phyloP scores from a whole-genome alignment of 2,113 vertebrate genomes.

The Sclerurus mexicanus region DNA sequence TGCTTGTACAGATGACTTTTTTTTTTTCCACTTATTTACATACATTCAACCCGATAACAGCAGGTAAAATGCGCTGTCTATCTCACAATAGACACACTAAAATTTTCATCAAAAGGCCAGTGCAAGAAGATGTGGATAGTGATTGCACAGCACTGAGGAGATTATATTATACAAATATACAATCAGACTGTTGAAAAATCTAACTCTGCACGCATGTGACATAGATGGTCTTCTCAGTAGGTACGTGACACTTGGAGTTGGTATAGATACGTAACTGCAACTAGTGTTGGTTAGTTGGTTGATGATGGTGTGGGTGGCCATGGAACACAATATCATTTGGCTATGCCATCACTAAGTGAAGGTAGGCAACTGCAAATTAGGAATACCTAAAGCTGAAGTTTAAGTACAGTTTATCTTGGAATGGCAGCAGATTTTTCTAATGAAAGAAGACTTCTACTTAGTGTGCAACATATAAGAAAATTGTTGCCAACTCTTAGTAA shows the following conservation, averaged over 20 bases:
- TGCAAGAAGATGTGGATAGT: constrained; percentile 72
- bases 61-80: constrained; percentile 66
- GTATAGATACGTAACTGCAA: constrained; percentile 4
- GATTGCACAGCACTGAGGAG: constrained; percentile 75
- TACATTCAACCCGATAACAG: constrained; percentile 80
- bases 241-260: constrained; percentile 38
- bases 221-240: constrained; percentile 33
- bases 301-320: not conserved
- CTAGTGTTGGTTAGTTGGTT: not conserved
- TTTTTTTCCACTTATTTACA: constrained; percentile 75
- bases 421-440: constrained; percentile 29
- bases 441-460: constrained; percentile 39
- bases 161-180: constrained; percentile 83
- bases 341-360: constrained; percentile 42
- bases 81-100: constrained; percentile 73
- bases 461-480: not conserved
- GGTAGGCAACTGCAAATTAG: constrained; percentile 35
- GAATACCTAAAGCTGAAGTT: constrained; percentile 45
- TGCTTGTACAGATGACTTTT: constrained; percentile 67
- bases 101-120: constrained; percentile 71
- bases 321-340: not conserved
- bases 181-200: constrained; percentile 69
- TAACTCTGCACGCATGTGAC: constrained; percentile 66
- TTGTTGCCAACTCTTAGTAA: constrained; percentile 56
- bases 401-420: constrained; percentile 48